Percentiles rank a stretch among this genome's conserved stretches.
These are phyloP conservation scores for Champsocephalus esox DNA, from an alignment of 2,797 vertebrate genomes.

Conservation along the genomic window DNA sequence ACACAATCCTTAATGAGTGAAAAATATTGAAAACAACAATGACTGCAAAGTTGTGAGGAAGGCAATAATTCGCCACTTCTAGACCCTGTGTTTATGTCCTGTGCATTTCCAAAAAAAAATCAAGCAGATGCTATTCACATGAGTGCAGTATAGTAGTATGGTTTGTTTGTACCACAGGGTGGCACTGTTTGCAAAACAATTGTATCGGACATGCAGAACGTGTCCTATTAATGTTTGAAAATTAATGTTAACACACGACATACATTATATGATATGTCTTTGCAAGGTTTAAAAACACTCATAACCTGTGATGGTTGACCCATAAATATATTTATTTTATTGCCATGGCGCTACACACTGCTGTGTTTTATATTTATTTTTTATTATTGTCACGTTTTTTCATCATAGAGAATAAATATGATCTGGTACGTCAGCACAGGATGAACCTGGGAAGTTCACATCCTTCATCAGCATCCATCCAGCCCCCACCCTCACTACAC, in stretches of 20 bases:
- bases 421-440: conserved; percentile 31
- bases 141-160: not conserved
- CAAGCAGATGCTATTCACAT: not conserved
- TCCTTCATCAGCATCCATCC: conserved; percentile 63
- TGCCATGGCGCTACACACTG: fast-evolving
- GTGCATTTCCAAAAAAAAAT: too few relatives aligned
- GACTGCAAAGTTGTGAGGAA: not conserved
- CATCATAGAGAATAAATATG: not conserved
- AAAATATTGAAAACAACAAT: not conserved
- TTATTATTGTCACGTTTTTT: not conserved
- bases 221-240: conserved; percentile 2
- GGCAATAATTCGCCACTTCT: not conserved
- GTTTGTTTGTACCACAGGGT: conserved; percentile 62
- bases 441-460: conserved; percentile 52
- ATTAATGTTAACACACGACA: conserved; percentile 9
- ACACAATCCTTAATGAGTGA: not conserved
- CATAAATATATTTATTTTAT: not conserved
- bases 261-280: not conserved
- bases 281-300: not conserved
- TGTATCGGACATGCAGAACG: not conserved
- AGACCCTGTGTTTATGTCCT: not conserved
- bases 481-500: conserved; percentile 19
- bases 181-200: conserved; percentile 69
- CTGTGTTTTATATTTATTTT: not conserved
- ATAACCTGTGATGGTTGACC: fast-evolving